These are phyloP conservation scores for Montipora foliosa DNA, from an alignment of 64 coral and sea anemone genomes.

Conservation along the genomic window DNA sequence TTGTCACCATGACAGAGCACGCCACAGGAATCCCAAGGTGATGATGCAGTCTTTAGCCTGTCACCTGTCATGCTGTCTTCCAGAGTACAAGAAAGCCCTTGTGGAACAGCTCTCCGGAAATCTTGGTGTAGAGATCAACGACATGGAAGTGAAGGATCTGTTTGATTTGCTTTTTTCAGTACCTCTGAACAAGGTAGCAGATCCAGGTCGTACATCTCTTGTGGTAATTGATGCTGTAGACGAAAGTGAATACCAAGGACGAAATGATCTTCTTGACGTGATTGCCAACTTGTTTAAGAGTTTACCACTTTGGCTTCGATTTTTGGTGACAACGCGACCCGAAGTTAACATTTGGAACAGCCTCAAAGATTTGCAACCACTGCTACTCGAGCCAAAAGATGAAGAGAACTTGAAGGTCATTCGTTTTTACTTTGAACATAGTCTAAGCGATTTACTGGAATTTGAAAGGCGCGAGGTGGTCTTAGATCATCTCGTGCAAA, in stretches of 20 bases:
- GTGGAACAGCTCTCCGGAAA: conserved; percentile 35
- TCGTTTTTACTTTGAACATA: neutral
- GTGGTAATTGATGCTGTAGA: conserved; percentile 65
- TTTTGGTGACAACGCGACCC: conserved; percentile 66
- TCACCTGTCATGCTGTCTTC: conserved; percentile 18
- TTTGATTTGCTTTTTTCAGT: conserved; percentile 54
- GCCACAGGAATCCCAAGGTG: too few species aligned
- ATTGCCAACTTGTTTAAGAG: neutral
- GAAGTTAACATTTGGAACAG: neutral
- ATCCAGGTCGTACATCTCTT: neutral
- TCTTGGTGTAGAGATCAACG: conserved; percentile 20
- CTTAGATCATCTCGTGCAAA: neutral
- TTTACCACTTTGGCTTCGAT: conserved; percentile 42
- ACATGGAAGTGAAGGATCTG: conserved; percentile 53
- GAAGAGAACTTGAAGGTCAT: conserved; percentile 22
- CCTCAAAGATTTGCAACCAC: neutral
- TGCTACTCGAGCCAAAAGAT: conserved; percentile 9
- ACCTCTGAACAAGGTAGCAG: neutral
- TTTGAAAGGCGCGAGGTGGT: neutral
- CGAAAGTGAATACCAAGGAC: conserved; percentile 44
- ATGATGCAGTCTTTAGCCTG: conserved; percentile 50
- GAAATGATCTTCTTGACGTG: conserved; percentile 29
- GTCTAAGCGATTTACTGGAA: neutral
- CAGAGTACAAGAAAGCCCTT: conserved; percentile 49
- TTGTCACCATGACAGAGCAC: too few species aligned